Conservation (phyloP, 2,797 vertebrate species). For the Neosalanx taihuensis region DNA sequence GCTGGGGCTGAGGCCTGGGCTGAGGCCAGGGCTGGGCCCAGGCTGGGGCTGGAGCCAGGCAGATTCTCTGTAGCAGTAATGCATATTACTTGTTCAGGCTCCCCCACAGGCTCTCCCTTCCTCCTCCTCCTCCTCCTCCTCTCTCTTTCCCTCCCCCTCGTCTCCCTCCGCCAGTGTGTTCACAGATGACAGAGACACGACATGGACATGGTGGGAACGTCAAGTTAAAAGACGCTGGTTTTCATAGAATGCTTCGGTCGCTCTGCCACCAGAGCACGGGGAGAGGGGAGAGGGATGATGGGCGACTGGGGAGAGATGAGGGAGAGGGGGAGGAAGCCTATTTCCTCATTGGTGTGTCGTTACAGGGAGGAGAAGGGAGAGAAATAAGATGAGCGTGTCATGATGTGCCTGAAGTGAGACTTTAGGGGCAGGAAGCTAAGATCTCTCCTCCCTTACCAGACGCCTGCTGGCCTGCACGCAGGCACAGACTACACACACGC, state of each 20-base stretch:
- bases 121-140: conserved; percentile 22
- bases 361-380: no score
- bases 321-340: not conserved
- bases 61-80: conserved; percentile 32
- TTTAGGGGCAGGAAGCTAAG: no score
- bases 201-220: conserved; percentile 10
- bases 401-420: no score
- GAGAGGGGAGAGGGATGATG: not conserved
- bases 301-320: not conserved
- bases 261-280: conserved; percentile 22
- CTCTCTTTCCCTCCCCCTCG: conserved; percentile 20
- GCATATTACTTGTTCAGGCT: conserved; percentile 34
- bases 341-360: not conserved
- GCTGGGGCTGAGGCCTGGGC: no score
- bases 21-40: not conserved
- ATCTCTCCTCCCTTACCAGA: no score
- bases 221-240: conserved; percentile 30
- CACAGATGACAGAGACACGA: conserved; percentile 17
- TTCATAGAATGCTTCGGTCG: conserved; percentile 23
- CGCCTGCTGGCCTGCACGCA: no score
- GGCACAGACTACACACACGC: no score
- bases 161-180: conserved; percentile 15
- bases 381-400: no score
- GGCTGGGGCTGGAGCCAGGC: not conserved
- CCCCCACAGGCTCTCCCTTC: conserved; percentile 27